A percentile compares a stretch with the other conserved stretches of the same genome.
These are phyloP conservation scores for Amphipyra berbera DNA, from an alignment of 2,888 invertebrate genomes.

Conservation along the genomic window DNA sequence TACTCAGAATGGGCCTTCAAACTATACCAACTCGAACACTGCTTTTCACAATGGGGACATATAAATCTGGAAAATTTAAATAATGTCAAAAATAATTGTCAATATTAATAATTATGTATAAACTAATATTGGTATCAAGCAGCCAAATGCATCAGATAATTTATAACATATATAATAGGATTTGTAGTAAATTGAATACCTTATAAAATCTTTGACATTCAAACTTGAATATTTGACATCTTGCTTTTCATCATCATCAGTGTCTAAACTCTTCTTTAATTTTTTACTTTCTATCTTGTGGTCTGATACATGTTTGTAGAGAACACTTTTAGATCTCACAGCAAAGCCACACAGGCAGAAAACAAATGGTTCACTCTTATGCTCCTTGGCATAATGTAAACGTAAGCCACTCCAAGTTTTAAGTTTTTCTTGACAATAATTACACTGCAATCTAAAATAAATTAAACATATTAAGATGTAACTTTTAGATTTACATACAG, in stretches of 20 bases:
- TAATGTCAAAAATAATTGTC: background rate
- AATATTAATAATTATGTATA: too few relatives aligned
- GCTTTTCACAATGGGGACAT: conserved; percentile 80
- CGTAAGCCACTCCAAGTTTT: conserved; percentile 77
- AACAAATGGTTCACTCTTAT: conserved; percentile 76
- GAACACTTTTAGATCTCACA: conserved; percentile 79
- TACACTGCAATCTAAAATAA: conserved; percentile 75
- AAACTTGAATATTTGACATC: conserved; percentile 72
- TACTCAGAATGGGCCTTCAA: conserved; percentile 80
- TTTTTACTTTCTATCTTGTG: conserved; percentile 78
- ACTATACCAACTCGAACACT: conserved; percentile 85
- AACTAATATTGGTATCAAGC: too few relatives aligned
- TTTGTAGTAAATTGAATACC: conserved; percentile 61
- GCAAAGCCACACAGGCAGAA: conserved; percentile 81
- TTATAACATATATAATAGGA: too few relatives aligned
- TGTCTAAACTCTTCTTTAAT: conserved; percentile 63
- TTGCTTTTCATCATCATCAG: conserved; percentile 66
- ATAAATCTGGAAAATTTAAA: conserved; percentile 75
- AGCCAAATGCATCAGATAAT: too few relatives aligned
- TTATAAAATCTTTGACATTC: conserved; percentile 81
- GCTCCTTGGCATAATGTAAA: conserved; percentile 73
- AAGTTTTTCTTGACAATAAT: conserved; percentile 73
- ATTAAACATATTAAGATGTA: background rate
- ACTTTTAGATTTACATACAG: background rate
- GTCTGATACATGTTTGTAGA: conserved; percentile 83